Evolutionary conservation across 2,113 vertebrate genomes (phyloP), one percentile per base, ranked within the genome.

Genomic region (Strix aluco): DNA sequence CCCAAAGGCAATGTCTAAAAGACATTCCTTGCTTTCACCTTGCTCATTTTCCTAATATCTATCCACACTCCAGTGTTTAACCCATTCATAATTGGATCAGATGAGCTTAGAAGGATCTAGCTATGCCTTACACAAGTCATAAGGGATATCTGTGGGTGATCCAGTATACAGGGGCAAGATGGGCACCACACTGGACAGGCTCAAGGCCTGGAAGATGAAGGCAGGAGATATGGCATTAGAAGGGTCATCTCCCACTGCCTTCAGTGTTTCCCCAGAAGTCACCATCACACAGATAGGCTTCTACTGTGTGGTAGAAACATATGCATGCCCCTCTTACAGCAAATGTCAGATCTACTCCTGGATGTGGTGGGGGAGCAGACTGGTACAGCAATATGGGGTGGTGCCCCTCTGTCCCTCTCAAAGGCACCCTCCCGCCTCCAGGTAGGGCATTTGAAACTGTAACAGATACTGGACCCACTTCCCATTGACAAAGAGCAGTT

Each of bases 81-180:
- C 14, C 72, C 19, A 6, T 61, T 75, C 59, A 27, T 10, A 61
- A 3, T 0, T 72, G 36, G 11, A 44, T 52, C 27, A 54, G 16
- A 40, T 23, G 46, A 79, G 21, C 40, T 75, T 36, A 32, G 44
- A 82, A 75, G 20, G 57, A 40, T 25, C 21, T 32, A 59, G 26
- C 26, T 47, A 20, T 34, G 26, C 36, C 29, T 84, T 55, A 29
- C 13, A 19, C 5, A 29, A 63, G 26, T 23, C 29, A 40, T 0
- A 27, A 16, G 44, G 59, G 94, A 63, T 62, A 57, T 32, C 32
- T 75, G 29, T 29, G 32, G 13, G 25, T 49, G 13, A 69, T 10
- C 10, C 54, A 58, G 44, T 11, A 57, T 44, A 61, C 0, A 0
- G 42, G 12, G 34, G 21, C 6, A 46, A 58, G 46, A 29, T 29